Percentiles rank a stretch among this genome's conserved stretches.
phyloP scores from a whole-genome alignment of 2,797 vertebrate species.

The Salmo trutta region DNA sequence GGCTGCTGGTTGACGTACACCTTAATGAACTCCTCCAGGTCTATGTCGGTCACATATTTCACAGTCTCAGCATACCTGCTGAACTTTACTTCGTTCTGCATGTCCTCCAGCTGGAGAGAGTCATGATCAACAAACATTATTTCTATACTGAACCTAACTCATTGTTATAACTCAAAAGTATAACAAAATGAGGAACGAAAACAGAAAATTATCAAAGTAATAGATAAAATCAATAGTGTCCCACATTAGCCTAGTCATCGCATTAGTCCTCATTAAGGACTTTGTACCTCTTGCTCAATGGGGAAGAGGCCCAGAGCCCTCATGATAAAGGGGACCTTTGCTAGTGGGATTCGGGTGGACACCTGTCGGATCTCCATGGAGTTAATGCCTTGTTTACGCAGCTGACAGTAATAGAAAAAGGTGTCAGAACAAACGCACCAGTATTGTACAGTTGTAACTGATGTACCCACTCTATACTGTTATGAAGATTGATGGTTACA shows the following conservation, averaged over 20 bases:
- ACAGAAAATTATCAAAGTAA: too few species aligned
- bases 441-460: neutral
- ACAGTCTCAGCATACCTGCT: slow-evolving; percentile 84
- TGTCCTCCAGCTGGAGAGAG: slow-evolving; percentile 83
- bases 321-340: slow-evolving; percentile 87
- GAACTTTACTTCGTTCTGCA: slow-evolving; percentile 91
- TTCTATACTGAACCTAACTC: neutral
- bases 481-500: neutral
- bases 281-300: slow-evolving; percentile 85
- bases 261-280: neutral
- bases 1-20: slow-evolving; percentile 92
- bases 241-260: neutral
- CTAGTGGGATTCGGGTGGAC: slow-evolving; percentile 80
- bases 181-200: neutral
- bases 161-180: neutral
- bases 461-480: neutral
- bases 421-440: neutral
- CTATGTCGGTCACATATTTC: slow-evolving; percentile 80
- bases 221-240: neutral
- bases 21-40: slow-evolving; percentile 87
- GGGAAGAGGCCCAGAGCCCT: slow-evolving; percentile 90
- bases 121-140: neutral
- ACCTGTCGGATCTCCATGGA: slow-evolving; percentile 80
- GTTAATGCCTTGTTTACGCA: slow-evolving; percentile 78
- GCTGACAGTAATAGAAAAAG: slow-evolving; percentile 90